Evolutionary conservation across 2,888 invertebrate species (phyloP).

Genomic region (Sesia apiformis): DNA sequence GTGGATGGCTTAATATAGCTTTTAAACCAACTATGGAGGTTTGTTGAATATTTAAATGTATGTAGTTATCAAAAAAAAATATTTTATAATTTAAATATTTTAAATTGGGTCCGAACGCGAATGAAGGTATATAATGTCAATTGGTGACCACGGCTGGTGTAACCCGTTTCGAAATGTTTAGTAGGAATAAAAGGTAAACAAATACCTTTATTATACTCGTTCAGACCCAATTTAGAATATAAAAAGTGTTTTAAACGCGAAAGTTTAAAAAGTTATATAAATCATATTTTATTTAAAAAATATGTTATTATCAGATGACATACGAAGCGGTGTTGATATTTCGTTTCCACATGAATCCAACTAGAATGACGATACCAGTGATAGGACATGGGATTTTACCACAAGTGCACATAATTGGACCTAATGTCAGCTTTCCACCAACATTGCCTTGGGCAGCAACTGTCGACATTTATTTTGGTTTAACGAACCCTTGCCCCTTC

Average conservation of each 20-base stretch:
- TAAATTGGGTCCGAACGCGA: not conserved
- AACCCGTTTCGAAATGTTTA: too few species aligned
- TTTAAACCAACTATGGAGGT: constrained; percentile 73
- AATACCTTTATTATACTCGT: too few species aligned
- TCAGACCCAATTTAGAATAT: too few species aligned
- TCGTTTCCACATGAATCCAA: constrained; percentile 67
- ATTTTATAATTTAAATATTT: not conserved
- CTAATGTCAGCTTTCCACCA: constrained; percentile 74
- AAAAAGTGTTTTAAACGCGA: too few species aligned
- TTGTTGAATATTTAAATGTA: not conserved
- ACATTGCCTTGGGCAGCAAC: constrained; percentile 76
- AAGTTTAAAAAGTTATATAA: not conserved
- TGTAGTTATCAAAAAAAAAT: not conserved
- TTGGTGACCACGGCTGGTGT: too few species aligned
- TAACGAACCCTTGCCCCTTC: constrained; percentile 78
- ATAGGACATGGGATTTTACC: constrained; percentile 71
- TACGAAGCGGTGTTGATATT: constrained; percentile 57
- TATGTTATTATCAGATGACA: constrained; percentile 37
- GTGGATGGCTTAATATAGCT: constrained; percentile 66
- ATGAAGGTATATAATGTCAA: too few species aligned
- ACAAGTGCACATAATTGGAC: constrained; percentile 62
- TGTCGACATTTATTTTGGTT: constrained; percentile 71
- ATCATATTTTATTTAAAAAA: not conserved
- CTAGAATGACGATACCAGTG: constrained; percentile 55
- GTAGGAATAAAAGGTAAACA: too few species aligned